Evolutionary conservation across 2,888 invertebrate species (phyloP).

Genomic region (Phaedon cochleariae): DNA sequence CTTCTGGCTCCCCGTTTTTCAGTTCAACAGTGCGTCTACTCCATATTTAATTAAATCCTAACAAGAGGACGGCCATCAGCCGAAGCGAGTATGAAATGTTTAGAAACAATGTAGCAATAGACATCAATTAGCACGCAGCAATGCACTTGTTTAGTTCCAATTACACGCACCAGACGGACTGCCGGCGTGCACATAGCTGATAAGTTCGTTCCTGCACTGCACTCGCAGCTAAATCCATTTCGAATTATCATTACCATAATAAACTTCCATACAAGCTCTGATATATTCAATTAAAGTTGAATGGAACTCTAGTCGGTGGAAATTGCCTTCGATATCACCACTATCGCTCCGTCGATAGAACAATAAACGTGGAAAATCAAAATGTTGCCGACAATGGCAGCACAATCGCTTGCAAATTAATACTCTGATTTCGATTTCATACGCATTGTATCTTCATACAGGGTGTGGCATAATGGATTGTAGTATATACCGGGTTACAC

Average conservation of each 20-base stretch:
- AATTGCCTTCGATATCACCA: background rate
- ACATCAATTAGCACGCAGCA: conserved; percentile 63
- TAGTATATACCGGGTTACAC: too few relatives aligned
- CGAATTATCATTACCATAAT: conserved; percentile 33
- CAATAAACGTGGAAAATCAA: too few relatives aligned
- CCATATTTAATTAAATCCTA: conserved; percentile 57
- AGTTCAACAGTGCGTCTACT: conserved; percentile 2
- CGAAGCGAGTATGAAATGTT: conserved; percentile 47
- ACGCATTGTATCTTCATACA: too few relatives aligned
- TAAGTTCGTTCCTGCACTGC: conserved; percentile 46
- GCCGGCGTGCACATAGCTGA: conserved; percentile 59
- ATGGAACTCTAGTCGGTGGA: background rate
- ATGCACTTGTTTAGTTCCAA: conserved; percentile 63
- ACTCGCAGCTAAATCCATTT: conserved; percentile 30
- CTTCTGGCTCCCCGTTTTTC: conserved; percentile 2
- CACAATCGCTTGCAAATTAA: too few relatives aligned
- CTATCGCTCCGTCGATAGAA: too few relatives aligned
- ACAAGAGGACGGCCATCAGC: conserved; percentile 47
- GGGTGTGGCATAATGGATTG: too few relatives aligned
- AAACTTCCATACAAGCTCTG: conserved; percentile 18
- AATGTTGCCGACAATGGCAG: too few relatives aligned
- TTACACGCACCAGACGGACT: conserved; percentile 62
- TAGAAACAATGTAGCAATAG: conserved; percentile 62
- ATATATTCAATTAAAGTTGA: conserved; percentile 15
- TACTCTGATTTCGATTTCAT: too few relatives aligned